These are phyloP conservation scores for Plodia interpunctella DNA, from an alignment of 1,140 invertebrate species.

Conservation along the genomic window DNA sequence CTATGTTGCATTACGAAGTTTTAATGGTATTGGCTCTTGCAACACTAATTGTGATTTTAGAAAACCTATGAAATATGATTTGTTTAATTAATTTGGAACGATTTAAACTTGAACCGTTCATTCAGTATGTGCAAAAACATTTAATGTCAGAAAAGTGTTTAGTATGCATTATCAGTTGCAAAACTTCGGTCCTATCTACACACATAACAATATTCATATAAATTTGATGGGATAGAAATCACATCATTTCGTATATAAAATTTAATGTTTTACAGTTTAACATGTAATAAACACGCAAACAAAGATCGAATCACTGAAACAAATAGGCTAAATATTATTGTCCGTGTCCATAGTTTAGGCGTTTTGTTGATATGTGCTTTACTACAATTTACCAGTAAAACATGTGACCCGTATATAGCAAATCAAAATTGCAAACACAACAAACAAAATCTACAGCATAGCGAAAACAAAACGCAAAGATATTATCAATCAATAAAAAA, in stretches of 20 bases:
- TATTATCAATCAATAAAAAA: slow-evolving; percentile 13
- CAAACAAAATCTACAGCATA: neutral
- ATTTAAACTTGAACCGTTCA: too few relatives aligned
- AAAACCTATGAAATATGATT: too few relatives aligned
- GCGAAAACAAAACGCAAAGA: neutral
- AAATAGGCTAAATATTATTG: neutral
- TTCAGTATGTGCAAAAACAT: too few relatives aligned
- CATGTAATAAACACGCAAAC: neutral
- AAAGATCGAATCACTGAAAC: neutral
- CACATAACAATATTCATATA: neutral
- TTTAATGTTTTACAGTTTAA: neutral
- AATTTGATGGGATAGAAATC: neutral
- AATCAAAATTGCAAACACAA: neutral
- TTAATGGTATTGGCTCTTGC: too few relatives aligned
- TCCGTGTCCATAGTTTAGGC: too few relatives aligned
- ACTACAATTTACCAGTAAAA: neutral
- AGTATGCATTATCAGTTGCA: too few relatives aligned
- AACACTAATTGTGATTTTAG: too few relatives aligned
- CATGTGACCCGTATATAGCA: neutral
- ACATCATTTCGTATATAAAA: neutral
- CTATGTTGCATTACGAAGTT: too few relatives aligned
- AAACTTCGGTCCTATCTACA: neutral
- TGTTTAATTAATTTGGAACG: too few relatives aligned
- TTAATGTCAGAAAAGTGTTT: too few relatives aligned
- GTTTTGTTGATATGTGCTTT: too few relatives aligned